Evolutionary conservation across 2,888 invertebrate genomes (phyloP), one percentile per base, ranked within the genome.

Genomic region (Ormyrus thymus): DNA sequence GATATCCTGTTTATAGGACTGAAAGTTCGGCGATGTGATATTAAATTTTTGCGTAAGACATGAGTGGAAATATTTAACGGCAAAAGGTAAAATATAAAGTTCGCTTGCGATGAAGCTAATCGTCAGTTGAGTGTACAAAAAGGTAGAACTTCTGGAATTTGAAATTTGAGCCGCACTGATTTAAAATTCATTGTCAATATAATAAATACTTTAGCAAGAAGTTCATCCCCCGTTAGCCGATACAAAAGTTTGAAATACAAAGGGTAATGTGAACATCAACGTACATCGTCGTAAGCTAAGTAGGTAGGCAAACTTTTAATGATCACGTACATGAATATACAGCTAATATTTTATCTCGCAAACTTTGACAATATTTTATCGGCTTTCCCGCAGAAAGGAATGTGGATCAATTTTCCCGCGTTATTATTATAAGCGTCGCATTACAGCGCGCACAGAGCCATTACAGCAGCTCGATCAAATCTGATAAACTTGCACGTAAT

Each of bases 281-380:
- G 45, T 53, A 46, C 48, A 7, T 46, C 55, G 59, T 59, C 55
- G 58, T 48, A 73, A 73, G 59, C 71, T 74, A 59, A 56, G 66
- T 62, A 51, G 56, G 59, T 61, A 11, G 29, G 78, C 58, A 70
- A 61, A 76, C 77, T 72, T 79, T 61, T 80, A 71, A 69, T 64
- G 80, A 45, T 70, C 45, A 68, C 29, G 68, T 51, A 64, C 55
- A 55, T 61, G 50, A 61, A 66, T 48, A 61, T 48, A 61, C 46
- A 11, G 48, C 46, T 58, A 6, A 29, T 50, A 45, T 66, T 70
- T 70, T 58, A 76, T 76, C 55, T 64, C 61, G 56, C 46, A 62
- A 69, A 62, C 29, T 62, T 68, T 69, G 53, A 66, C 61, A 46
- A 69, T 48, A 50, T 59, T 74, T 66, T 43, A 50, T 73, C 65